Percentiles rank a stretch among this genome's conserved stretches.
Conservation (phyloP, 2,797 vertebrate species). For the Pseudochromis fuscus region DNA sequence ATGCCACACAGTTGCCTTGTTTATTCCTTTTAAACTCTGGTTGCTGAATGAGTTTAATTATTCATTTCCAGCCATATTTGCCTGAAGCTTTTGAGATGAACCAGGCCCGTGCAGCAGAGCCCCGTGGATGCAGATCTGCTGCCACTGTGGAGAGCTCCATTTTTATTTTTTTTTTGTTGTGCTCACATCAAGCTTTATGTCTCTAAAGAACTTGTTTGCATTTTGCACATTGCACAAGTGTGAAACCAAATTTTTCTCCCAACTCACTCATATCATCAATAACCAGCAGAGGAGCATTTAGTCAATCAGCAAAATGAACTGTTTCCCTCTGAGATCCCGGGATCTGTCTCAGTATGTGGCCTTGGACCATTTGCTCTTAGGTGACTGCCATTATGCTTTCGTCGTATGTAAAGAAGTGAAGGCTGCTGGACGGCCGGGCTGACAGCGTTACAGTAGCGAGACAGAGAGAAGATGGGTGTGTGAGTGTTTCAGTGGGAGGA, state of each 20-base stretch:
- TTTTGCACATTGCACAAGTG: slow-evolving; percentile 80
- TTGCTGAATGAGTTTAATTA: slow-evolving; percentile 53
- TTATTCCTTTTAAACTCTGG: slow-evolving; percentile 44
- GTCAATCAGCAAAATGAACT: slow-evolving; percentile 44
- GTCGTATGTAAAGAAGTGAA: slow-evolving; percentile 13
- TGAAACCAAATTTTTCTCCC: slow-evolving; percentile 54
- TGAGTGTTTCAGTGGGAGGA: slow-evolving; percentile 8
- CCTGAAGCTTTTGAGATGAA: slow-evolving; percentile 52
- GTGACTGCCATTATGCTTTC: slow-evolving; percentile 28
- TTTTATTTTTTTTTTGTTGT: slow-evolving; percentile 36
- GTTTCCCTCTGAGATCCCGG: slow-evolving; percentile 4
- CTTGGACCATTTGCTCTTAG: slow-evolving; percentile 27
- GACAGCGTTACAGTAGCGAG: slow-evolving; percentile 42
- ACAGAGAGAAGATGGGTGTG: not conserved
- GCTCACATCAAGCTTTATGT: slow-evolving; percentile 45
- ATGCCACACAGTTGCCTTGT: slow-evolving; percentile 43
- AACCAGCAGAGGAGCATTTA: slow-evolving; percentile 33
- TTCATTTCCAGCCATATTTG: slow-evolving; percentile 48
- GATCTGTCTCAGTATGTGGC: slow-evolving; percentile 30
- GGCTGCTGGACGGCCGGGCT: slow-evolving; percentile 70
- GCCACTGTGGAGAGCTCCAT: slow-evolving; percentile 46
- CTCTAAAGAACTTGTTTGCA: slow-evolving; percentile 66
- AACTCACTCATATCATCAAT: slow-evolving; percentile 22
- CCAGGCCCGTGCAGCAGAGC: slow-evolving; percentile 47
- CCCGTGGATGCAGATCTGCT: slow-evolving; percentile 28